phyloP scores from a whole-genome alignment of 2,797 vertebrate species.

The Hemitrygon akajei region DNA sequence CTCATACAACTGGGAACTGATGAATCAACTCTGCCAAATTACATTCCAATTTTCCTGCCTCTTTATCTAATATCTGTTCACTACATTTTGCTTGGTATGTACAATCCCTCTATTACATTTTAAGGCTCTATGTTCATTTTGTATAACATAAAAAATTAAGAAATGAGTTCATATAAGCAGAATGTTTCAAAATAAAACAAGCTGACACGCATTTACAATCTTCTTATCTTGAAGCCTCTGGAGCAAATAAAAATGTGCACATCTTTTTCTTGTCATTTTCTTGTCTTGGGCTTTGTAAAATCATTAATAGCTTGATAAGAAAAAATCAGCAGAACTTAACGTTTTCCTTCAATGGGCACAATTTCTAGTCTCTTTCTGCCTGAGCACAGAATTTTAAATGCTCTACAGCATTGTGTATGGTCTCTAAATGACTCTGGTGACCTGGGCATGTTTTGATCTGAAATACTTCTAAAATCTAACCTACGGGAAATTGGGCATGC shows the following conservation, averaged over 20 bases:
- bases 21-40: neutral
- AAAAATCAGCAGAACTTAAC: neutral
- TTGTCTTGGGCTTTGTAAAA: neutral
- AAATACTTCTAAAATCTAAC: conserved; percentile 12
- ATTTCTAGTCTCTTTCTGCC: neutral
- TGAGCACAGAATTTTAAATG: neutral
- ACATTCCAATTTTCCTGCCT: neutral
- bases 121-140: neutral
- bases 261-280: no score
- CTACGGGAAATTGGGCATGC: neutral
- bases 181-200: neutral
- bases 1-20: neutral
- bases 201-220: neutral
- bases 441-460: neutral
- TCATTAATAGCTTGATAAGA: neutral
- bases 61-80: neutral
- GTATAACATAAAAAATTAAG: neutral
- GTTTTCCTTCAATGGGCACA: neutral
- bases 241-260: neutral
- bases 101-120: no score
- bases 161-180: neutral
- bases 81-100: neutral
- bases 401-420: neutral
- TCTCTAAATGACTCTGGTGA: neutral
- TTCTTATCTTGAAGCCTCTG: neutral